These are phyloP conservation scores for Pseudoatta argentina DNA, from an alignment of 1,140 invertebrate species.

Conservation along the genomic window DNA sequence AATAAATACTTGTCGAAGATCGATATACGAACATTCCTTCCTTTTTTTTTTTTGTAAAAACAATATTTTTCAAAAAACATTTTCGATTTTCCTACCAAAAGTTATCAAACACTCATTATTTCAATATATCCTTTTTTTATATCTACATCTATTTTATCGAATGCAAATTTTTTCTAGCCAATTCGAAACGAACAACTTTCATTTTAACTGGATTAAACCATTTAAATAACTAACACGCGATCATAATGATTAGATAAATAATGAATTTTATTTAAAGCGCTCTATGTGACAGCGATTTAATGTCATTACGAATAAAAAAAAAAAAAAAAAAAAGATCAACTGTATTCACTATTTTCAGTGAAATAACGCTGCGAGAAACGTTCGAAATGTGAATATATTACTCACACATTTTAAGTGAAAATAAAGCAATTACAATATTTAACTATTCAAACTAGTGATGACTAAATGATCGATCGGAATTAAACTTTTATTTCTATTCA, in stretches of 20 bases:
- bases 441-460: neutral
- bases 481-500: constrained; percentile 10
- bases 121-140: neutral
- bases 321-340: neutral
- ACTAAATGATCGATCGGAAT: neutral
- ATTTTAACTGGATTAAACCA: neutral
- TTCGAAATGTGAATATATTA: neutral
- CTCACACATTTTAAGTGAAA: neutral
- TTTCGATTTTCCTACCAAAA: neutral
- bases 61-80: too few relatives aligned
- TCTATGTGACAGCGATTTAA: neutral
- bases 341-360: neutral
- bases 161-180: neutral
- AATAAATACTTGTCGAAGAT: constrained; percentile 7
- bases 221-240: neutral
- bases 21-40: neutral
- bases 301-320: neutral
- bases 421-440: neutral
- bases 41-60: neutral
- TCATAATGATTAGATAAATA: constrained; percentile 15
- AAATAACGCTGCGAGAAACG: neutral
- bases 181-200: neutral
- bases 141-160: neutral
- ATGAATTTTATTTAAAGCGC: neutral
- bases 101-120: neutral